Evolutionary conservation across 2,797 vertebrate species (phyloP), one percentile per base, ranked within the genome.

Genomic region (Capromys pilorides): DNA sequence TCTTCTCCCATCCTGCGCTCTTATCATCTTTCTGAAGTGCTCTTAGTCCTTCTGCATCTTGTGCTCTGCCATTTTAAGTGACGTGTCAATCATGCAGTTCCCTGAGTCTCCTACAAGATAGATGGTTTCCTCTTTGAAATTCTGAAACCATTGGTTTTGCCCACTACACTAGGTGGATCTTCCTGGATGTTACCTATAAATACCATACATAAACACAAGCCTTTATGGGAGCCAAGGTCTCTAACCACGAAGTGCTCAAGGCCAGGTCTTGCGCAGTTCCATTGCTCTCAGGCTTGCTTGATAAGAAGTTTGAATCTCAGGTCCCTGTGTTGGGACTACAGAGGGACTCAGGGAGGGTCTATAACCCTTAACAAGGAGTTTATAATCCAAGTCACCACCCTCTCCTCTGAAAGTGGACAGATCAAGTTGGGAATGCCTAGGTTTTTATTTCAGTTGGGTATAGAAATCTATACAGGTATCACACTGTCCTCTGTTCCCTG

Each of bases 141-240:
- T 66, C 6, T 22, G 73, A 77, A 92, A 81, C 81, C 45, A 31
- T 80, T 78, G 54, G 59, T 66, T 90, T 90, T 81, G 36, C 12
- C 41, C 24, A 14, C 26, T 19, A 13, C 0, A 22, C 8, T 51
- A 39, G 0, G 7, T 71, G 45, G 57, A 73, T 82, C 41, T 88
- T 84, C 28, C 71, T 21, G 39, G 28, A 57, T 21, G 59, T 80
- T 28, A 39, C 6, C 31, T 59, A 16, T 16, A 82, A 51, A 0
- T 57, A 57, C 31, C 33, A 77, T 5, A 19, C 51, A 22, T 12
- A 81, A 61, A 0, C 54, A 61, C 31, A 28, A 71, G 3, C 21
- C 4, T 28, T 90, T 54, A 31, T 0, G 9, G 54, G n/a, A 91
- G 12, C 22, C 57, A 51, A 14, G 71, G 28, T 85, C 45, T 89